Evolutionary conservation across 2,797 vertebrate genomes (phyloP).

Genomic region (Strix occidentalis): DNA sequence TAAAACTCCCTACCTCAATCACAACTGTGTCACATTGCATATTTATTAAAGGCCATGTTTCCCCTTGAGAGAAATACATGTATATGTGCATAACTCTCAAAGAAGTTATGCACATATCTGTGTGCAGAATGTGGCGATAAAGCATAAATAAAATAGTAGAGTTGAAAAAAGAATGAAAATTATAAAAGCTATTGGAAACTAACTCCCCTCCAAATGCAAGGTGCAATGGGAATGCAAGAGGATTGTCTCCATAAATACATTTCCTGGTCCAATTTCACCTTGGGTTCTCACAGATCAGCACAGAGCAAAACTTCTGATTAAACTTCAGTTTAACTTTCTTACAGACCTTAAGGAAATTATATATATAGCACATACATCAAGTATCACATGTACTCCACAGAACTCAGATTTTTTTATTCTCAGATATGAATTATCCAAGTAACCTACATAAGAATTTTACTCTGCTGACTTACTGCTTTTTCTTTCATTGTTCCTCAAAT

Average conservation of each 20-base stretch:
- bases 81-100: neutral
- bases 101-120: neutral
- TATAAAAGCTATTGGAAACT: neutral
- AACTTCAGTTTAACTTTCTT: neutral
- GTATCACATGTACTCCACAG: neutral
- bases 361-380: neutral
- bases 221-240: neutral
- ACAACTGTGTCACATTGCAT: neutral
- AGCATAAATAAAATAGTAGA: conserved; percentile 22
- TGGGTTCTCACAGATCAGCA: neutral
- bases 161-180: conserved; percentile 5
- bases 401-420: neutral
- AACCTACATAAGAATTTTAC: neutral
- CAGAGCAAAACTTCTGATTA: neutral
- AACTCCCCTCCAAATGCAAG: neutral
- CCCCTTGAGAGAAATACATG: neutral
- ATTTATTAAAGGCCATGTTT: neutral
- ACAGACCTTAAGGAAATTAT: neutral
- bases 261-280: neutral
- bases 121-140: neutral
- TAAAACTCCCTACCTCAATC: neutral
- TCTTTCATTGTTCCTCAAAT: neutral
- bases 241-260: neutral
- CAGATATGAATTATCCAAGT: neutral
- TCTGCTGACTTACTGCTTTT: neutral